Conservation (phyloP, 64 coral and sea anemone genomes). For the Pocillopora damicornis region DNA sequence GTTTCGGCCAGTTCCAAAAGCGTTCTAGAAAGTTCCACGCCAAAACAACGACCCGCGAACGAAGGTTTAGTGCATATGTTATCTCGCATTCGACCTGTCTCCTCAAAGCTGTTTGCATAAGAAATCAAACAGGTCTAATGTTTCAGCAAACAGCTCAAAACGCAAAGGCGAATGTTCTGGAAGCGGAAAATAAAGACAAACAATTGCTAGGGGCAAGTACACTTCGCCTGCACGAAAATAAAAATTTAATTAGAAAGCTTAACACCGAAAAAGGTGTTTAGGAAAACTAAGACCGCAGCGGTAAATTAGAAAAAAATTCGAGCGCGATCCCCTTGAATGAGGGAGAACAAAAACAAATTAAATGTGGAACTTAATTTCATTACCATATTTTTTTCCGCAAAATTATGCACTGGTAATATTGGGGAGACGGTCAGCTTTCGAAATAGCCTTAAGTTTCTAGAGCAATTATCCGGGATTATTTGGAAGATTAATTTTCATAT, state of each 20-base stretch:
- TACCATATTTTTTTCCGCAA: too few relatives aligned
- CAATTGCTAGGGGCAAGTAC: too few relatives aligned
- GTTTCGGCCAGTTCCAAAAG: background rate
- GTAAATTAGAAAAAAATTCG: too few relatives aligned
- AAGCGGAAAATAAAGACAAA: background rate
- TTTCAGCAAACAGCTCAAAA: background rate
- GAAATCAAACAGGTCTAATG: slow-evolving; percentile 34
- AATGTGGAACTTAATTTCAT: too few relatives aligned
- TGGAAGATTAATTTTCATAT: too few relatives aligned
- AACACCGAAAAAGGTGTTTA: background rate
- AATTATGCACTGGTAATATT: too few relatives aligned
- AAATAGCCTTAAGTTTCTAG: too few relatives aligned
- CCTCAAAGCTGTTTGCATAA: slow-evolving; percentile 26
- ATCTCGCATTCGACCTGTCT: slow-evolving; percentile 30
- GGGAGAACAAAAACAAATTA: too few relatives aligned
- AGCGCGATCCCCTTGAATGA: too few relatives aligned
- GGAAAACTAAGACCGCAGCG: too few relatives aligned
- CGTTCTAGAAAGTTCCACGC: slow-evolving; percentile 30
- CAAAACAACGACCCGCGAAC: slow-evolving; percentile 27
- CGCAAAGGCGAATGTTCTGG: slow-evolving; percentile 19
- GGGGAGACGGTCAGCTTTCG: too few relatives aligned
- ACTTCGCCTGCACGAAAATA: background rate
- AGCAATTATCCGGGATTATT: too few relatives aligned
- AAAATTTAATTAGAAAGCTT: background rate
- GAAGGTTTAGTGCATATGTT: slow-evolving; percentile 20